Evolutionary conservation across 2,113 vertebrate species (phyloP).

Genomic region (Halichoerus grypus): DNA sequence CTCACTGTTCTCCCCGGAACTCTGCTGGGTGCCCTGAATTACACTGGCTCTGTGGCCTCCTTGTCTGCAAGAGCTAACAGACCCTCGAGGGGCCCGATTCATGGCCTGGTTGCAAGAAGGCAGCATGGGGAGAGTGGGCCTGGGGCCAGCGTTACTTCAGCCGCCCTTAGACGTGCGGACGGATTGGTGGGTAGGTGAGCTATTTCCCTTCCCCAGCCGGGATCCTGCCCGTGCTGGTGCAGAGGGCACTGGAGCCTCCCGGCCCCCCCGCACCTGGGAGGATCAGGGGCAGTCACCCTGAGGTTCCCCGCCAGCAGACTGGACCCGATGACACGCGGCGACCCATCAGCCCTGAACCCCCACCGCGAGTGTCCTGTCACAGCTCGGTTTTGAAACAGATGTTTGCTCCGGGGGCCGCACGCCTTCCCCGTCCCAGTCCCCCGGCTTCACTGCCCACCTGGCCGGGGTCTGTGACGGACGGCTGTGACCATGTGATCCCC

Average conservation of each 20-base stretch:
- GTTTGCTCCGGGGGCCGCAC: fast-evolving
- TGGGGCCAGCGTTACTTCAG: background rate
- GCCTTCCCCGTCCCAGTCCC: background rate
- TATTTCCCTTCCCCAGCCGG: background rate
- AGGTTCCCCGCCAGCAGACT: fast-evolving
- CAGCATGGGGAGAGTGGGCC: background rate
- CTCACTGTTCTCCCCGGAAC: background rate
- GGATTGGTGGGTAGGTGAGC: background rate
- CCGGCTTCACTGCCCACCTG: background rate
- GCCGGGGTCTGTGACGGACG: background rate
- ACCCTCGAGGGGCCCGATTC: background rate
- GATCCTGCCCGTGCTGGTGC: background rate
- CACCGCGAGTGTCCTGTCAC: background rate
- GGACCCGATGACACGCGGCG: background rate
- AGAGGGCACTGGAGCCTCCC: background rate
- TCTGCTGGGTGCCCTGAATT: background rate
- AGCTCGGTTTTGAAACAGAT: background rate
- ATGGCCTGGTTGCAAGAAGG: too few relatives aligned
- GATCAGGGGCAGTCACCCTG: too few relatives aligned
- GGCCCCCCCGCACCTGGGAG: background rate
- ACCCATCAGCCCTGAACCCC: background rate
- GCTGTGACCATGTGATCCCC: background rate
- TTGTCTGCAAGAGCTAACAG: background rate
- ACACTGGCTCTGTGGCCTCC: too few relatives aligned
- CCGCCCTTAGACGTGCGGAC: background rate